Conservation (phyloP, 1,140 invertebrate genomes). For the Drosophila aff. region DNA sequence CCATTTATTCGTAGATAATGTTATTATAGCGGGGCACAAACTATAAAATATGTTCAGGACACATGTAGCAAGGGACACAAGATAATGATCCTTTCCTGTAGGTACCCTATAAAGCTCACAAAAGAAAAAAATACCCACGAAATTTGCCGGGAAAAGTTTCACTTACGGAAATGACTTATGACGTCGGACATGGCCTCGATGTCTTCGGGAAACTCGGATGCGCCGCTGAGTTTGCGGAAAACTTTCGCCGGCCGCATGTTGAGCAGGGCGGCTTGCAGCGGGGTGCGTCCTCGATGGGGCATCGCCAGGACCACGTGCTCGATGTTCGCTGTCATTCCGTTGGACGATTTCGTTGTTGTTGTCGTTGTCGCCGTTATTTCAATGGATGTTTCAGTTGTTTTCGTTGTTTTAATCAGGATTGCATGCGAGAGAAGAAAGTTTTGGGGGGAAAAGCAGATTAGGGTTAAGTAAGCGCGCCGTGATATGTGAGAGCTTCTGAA, state of each 20-base stretch:
- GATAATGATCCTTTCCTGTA: background rate
- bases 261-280: constrained; percentile 93
- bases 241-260: constrained; percentile 93
- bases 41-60: background rate
- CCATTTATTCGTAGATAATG: background rate
- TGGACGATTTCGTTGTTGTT: constrained; percentile 24
- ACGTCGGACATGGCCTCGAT: constrained; percentile 94
- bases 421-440: constrained; percentile 54
- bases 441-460: constrained; percentile 65
- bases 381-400: constrained; percentile 28
- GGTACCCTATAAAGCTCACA: constrained; percentile 6
- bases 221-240: constrained; percentile 93
- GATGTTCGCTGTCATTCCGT: constrained; percentile 87
- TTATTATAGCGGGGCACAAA: background rate
- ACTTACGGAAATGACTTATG: constrained; percentile 95
- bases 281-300: constrained; percentile 97
- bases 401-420: constrained; percentile 32
- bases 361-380: constrained; percentile 31
- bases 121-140: background rate
- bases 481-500: constrained; percentile 26
- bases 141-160: constrained; percentile 49
- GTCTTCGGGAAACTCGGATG: constrained; percentile 89
- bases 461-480: constrained; percentile 62
- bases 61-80: background rate
- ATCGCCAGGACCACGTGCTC: constrained; percentile 94